A percentile compares a stretch with the other conserved stretches of the same genome.
Evolutionary conservation across 2,113 vertebrate species (phyloP).

Genomic region (Coptodon rendalli): DNA sequence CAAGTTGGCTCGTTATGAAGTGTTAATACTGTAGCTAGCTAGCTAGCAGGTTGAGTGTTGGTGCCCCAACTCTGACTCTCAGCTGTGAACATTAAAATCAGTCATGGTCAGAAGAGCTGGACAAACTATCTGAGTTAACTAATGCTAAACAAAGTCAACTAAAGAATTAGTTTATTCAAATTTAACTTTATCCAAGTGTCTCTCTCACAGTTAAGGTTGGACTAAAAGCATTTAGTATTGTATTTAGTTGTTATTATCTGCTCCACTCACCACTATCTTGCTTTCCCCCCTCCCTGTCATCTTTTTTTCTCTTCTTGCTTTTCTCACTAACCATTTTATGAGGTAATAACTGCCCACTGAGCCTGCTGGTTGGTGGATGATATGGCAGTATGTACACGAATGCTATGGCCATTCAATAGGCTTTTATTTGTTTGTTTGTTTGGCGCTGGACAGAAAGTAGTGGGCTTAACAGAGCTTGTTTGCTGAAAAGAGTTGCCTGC

Average conservation of each 20-base stretch:
- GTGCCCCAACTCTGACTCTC: background rate
- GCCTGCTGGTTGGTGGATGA: background rate
- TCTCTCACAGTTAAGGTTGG: background rate
- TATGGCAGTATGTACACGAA: background rate
- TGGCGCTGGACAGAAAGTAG: background rate
- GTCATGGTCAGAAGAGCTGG: background rate
- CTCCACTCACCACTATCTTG: background rate
- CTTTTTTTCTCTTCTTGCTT: background rate
- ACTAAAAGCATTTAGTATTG: background rate
- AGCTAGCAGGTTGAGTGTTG: background rate
- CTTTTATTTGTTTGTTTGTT: background rate
- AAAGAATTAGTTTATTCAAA: background rate
- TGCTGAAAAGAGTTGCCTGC: background rate
- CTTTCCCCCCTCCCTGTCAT: background rate
- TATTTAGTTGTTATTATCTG: background rate
- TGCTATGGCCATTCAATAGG: background rate
- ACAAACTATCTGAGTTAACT: background rate
- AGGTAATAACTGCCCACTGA: background rate
- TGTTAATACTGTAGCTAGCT: background rate
- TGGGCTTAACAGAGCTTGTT: background rate
- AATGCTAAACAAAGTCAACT: background rate
- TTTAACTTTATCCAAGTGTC: background rate
- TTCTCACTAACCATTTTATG: background rate
- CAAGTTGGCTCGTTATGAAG: background rate
- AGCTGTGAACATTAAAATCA: background rate